phyloP scores from a whole-genome alignment of 2,888 invertebrate species.

The Drosophila barbarae region DNA sequence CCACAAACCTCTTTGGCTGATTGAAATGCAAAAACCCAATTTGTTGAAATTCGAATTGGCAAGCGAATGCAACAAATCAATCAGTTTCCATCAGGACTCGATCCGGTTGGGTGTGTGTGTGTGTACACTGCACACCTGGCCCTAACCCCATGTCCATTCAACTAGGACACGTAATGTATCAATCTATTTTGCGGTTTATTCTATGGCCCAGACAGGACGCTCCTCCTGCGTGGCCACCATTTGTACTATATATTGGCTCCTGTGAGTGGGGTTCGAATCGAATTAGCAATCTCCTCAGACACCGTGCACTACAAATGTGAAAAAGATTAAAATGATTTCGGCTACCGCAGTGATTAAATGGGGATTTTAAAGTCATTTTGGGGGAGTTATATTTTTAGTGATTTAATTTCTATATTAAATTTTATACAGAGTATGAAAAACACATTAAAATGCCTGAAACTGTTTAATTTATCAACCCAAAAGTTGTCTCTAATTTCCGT shows the following conservation, averaged over 20 bases:
- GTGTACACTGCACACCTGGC: conserved; percentile 22
- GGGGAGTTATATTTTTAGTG: no score
- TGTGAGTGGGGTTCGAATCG: conserved; percentile 34
- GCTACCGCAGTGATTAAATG: conserved; percentile 6
- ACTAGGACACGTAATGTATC: conserved; percentile 69
- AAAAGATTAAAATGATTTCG: conserved; percentile 31
- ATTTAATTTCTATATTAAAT: no score
- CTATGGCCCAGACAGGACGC: conserved; percentile 21
- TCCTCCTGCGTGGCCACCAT: conserved; percentile 23
- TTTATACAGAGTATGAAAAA: no score
- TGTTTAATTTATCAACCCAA: neutral
- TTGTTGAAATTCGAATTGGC: conserved; percentile 62
- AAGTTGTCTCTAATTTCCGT: neutral
- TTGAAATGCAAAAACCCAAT: conserved; percentile 70
- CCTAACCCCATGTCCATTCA: conserved; percentile 43
- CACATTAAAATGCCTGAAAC: neutral
- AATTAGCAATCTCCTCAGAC: conserved; percentile 57
- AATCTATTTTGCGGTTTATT: conserved; percentile 68
- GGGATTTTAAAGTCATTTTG: neutral
- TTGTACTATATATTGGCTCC: conserved; percentile 29
- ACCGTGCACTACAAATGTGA: conserved; percentile 22
- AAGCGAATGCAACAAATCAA: conserved; percentile 62
- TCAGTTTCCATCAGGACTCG: conserved; percentile 42
- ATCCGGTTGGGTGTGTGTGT: conserved; percentile 8
- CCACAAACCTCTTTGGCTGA: conserved; percentile 67